phyloP scores from a whole-genome alignment of 2,113 vertebrate genomes.

The Planiliza haematocheilus region DNA sequence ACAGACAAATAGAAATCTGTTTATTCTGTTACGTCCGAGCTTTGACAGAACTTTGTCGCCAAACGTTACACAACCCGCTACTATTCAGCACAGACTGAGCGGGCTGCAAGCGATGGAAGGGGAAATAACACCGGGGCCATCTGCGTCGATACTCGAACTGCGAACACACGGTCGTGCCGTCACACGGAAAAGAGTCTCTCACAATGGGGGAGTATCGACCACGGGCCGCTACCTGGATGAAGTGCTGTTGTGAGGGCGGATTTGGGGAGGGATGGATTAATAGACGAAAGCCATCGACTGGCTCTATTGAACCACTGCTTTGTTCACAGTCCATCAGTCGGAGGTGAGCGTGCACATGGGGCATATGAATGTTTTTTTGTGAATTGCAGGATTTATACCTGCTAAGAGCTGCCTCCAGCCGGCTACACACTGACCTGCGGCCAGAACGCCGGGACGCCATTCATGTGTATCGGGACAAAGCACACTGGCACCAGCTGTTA shows the following conservation, averaged over 20 bases:
- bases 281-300: constrained; percentile 18
- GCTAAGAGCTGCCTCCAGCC: not conserved
- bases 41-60: constrained; percentile 8
- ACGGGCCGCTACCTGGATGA: constrained; percentile 47
- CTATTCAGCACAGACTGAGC: constrained; percentile 50
- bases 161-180: constrained; percentile 26
- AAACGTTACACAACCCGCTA: constrained; percentile 50
- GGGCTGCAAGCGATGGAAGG: constrained; percentile 1
- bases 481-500: constrained; percentile 13
- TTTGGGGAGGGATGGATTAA: constrained; percentile 34
- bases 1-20: not conserved
- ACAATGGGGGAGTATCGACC: constrained; percentile 41
- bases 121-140: constrained; percentile 41
- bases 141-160: constrained; percentile 51
- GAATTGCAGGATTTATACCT: not conserved
- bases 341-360: not conserved
- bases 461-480: not conserved
- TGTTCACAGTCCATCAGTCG: constrained; percentile 30
- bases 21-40: not conserved
- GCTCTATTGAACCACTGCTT: constrained; percentile 25
- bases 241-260: constrained; percentile 22
- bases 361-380: not conserved
- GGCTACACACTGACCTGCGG: no score
- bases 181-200: constrained; percentile 49
- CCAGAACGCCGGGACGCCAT: not conserved